Conservation (phyloP, 1,140 invertebrate genomes). For the Paracyclopina nana region DNA sequence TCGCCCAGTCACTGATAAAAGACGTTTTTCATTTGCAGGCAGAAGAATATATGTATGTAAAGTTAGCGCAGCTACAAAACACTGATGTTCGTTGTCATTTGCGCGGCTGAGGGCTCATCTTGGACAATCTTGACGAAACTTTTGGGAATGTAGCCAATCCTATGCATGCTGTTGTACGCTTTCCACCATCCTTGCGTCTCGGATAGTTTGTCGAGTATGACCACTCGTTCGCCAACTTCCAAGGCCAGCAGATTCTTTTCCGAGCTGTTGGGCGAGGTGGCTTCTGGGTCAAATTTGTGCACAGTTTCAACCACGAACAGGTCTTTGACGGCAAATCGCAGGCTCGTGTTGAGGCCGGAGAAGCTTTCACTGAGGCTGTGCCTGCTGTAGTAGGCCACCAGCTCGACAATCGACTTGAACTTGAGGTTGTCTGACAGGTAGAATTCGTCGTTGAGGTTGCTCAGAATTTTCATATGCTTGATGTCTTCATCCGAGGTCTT, state of each 20-base stretch:
- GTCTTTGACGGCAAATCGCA: constrained; percentile 6
- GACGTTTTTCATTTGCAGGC: too few species aligned
- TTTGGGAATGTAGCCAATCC: too few species aligned
- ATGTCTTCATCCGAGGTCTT: constrained; percentile 19
- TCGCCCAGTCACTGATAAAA: too few species aligned
- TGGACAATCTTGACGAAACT: too few species aligned
- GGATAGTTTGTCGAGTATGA: background rate
- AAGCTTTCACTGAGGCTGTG: constrained; percentile 20
- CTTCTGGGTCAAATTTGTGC: constrained; percentile 1
- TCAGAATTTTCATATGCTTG: constrained; percentile 21
- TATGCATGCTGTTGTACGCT: background rate
- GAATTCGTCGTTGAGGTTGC: constrained; percentile 19
- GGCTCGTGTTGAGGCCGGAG: constrained; percentile 12
- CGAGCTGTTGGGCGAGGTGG: background rate
- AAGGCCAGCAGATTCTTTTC: background rate
- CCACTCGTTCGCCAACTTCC: constrained; percentile 1
- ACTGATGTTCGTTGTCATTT: too few species aligned
- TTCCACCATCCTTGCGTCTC: constrained; percentile 8
- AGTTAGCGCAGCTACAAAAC: too few species aligned
- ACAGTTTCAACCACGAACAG: background rate
- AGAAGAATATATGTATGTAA: too few species aligned
- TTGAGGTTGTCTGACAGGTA: constrained; percentile 19
- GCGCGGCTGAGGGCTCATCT: too few species aligned
- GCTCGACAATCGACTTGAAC: constrained; percentile 19
- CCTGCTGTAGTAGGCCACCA: constrained; percentile 19